A percentile compares a stretch with the other conserved stretches of the same genome.
Evolutionary conservation across 2,888 invertebrate species (phyloP).

Genomic region (Cremastobaeus sp.): DNA sequence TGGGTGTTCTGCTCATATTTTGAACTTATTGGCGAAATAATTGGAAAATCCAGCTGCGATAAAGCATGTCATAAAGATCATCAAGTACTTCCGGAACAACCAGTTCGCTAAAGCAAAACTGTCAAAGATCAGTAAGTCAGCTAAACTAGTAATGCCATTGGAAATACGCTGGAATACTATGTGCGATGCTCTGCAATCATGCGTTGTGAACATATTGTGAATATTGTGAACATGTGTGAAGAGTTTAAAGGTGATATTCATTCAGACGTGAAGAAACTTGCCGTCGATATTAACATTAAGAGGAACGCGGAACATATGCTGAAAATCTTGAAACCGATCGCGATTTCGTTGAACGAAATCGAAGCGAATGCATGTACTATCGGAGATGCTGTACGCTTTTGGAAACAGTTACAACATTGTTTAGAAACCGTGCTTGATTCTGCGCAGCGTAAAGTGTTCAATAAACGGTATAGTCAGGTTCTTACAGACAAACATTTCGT

Average conservation of each 20-base stretch:
- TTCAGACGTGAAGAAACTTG: not conserved
- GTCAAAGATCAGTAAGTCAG: not conserved
- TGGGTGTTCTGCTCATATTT: constrained; percentile 17
- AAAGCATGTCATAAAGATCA: constrained; percentile 4
- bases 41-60: constrained; percentile 2
- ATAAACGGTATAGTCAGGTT: constrained; percentile 1
- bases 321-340: not conserved
- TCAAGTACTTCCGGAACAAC: constrained; percentile 1
- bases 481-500: not conserved
- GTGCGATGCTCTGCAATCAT: not conserved
- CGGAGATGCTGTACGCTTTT: not conserved
- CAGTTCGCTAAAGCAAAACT: not conserved
- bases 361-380: not conserved
- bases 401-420: not conserved
- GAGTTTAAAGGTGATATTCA: not conserved
- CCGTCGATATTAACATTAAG: not conserved
- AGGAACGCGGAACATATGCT: not conserved
- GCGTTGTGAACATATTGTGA: not conserved
- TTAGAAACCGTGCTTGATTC: not conserved
- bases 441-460: not conserved
- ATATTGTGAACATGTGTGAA: not conserved
- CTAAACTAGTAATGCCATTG: not conserved
- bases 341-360: not conserved
- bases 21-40: constrained; percentile 16
- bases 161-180: not conserved